Evolutionary conservation across 2,888 invertebrate genomes (phyloP), one percentile per base, ranked within the genome.

Genomic region (Mellilla xanthometata): DNA sequence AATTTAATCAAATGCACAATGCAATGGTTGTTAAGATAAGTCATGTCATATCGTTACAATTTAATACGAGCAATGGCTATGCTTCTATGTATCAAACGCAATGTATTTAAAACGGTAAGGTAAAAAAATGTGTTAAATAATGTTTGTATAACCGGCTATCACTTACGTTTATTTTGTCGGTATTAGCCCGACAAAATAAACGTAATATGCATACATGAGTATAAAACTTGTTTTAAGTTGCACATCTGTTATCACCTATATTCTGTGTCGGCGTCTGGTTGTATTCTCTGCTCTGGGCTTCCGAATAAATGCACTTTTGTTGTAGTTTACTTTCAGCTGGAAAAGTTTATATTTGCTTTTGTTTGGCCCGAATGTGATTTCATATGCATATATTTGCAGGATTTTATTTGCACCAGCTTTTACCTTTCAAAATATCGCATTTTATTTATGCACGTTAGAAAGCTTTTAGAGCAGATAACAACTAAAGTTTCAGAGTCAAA

Each of bases 241-340:
- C 15, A 36, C 36, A 19, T 36, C 36, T 36, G 28, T 19, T n/a
- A 5, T 11, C 6, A n/a, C 19, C 11, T 22, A 6, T 27, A 8
- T 1, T 36, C 19, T 11, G 28, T 9, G 19, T 6, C 28, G 30
- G 32, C 41, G 40, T 30, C 43, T 34, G 27, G 49, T 60, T 50
- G 58, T 60, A 66, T 68, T 62, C 59, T 56, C 60, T 52, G 45
- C 39, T 19, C 30, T 26, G 39, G 49, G 59, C 61, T 58, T 59
- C 65, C 57, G 51, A 47, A 60, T 54, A 70, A 68, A 70, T 71
- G 71, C 71, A 71, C 68, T 71, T 70, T 67, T 61, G 68, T 60
- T 64, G 61, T 65, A 65, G 66, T 63, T 65, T 67, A 67, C 62
- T 54, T 60, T 58, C 47, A 34, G 36, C 38, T 15, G 26, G 29